A percentile compares a stretch with the other conserved stretches of the same genome.
Conservation (phyloP, 1,140 invertebrate genomes). For the Drosophila auraria region DNA sequence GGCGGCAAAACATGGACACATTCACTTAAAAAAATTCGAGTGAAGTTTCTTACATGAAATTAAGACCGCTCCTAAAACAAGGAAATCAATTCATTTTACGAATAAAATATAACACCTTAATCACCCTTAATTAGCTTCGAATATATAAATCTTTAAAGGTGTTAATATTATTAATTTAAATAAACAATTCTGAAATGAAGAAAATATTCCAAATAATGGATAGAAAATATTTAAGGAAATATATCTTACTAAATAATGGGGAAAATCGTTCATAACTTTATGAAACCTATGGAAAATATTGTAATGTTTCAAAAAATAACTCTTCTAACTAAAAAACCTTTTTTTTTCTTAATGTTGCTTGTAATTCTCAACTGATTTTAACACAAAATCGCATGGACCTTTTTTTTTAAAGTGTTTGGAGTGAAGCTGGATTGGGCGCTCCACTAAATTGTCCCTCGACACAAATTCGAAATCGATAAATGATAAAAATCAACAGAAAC, state of each 20-base stretch:
- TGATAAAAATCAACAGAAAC: constrained; percentile 85
- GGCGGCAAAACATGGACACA: constrained; percentile 39
- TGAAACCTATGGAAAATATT: not conserved
- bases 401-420: not conserved
- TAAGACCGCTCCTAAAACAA: not conserved
- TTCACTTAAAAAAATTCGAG: not conserved
- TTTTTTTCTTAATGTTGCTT: too few species aligned
- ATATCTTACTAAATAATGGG: not conserved
- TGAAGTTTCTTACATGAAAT: too few species aligned
- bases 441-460: constrained; percentile 83
- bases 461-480: constrained; percentile 85
- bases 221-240: not conserved
- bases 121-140: too few species aligned
- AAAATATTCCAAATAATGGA: not conserved
- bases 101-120: too few species aligned
- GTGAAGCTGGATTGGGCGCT: constrained; percentile 21
- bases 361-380: not conserved
- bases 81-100: not conserved
- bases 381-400: too few species aligned
- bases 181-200: not conserved
- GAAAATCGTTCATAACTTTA: not conserved
- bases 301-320: not conserved
- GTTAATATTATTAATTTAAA: too few species aligned
- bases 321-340: too few species aligned
- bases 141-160: too few species aligned